phyloP scores from a whole-genome alignment of 2,797 vertebrate species.

The Orestias chungarensis region DNA sequence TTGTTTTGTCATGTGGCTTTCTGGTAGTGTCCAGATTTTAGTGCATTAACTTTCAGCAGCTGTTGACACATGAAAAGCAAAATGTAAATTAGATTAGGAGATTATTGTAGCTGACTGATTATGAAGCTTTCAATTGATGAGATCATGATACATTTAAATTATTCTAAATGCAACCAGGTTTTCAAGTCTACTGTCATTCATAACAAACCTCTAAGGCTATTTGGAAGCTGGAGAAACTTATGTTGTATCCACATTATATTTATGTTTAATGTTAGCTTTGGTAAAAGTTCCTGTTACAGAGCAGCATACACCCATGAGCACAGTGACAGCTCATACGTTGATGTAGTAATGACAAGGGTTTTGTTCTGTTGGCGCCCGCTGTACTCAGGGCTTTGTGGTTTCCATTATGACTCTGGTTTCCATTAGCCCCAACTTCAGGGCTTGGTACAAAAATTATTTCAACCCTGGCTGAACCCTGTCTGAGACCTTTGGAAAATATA shows the following conservation, averaged over 20 bases:
- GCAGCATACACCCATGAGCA: conserved; percentile 54
- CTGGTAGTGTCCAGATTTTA: conserved; percentile 50
- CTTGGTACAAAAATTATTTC: conserved; percentile 61
- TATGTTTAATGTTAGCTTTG: conserved; percentile 53
- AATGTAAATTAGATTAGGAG: conserved; percentile 70
- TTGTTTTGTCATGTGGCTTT: conserved; percentile 66
- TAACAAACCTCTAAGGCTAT: conserved; percentile 58
- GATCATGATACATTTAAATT: conserved; percentile 57
- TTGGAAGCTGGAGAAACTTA: conserved; percentile 57
- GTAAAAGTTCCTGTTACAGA: conserved; percentile 57
- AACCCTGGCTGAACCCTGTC: conserved; percentile 76
- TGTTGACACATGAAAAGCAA: conserved; percentile 51
- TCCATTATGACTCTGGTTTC: conserved; percentile 78
- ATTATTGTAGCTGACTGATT: conserved; percentile 69
- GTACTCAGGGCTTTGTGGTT: conserved; percentile 68
- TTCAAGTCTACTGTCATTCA: conserved; percentile 56
- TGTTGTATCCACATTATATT: conserved; percentile 49
- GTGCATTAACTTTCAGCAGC: conserved; percentile 49
- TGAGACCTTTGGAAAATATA: conserved; percentile 33
- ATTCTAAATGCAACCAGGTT: conserved; percentile 45
- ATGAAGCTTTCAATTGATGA: conserved; percentile 65
- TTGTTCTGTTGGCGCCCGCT: conserved; percentile 64
- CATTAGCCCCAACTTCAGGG: conserved; percentile 62
- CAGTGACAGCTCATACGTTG: conserved; percentile 64
- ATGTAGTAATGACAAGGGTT: conserved; percentile 73